Evolutionary conservation across 2,888 invertebrate genomes (phyloP), one percentile per base, ranked within the genome.

Genomic region (Amiota mariae): DNA sequence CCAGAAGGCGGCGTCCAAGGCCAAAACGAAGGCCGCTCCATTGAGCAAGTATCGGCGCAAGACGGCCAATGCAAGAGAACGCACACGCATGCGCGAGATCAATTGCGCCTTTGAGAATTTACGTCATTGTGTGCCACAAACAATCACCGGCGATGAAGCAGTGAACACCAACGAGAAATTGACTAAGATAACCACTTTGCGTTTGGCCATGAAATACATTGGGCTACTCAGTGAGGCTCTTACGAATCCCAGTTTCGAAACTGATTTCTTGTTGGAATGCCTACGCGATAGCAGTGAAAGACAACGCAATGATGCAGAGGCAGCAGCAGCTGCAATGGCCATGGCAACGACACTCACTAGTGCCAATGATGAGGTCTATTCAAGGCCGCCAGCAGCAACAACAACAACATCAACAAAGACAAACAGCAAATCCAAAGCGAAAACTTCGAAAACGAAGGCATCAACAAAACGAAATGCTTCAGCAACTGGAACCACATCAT

Each of bases 151-250:
- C 12, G 88, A 88, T 63, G 87, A 88, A 75, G 76, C 87, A n/a
- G 82, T 75, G 49, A 82, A 92, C 87, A 90, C 94, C 57, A 93
- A 94, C 88, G 95, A 96, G 87, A 96, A 96, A 89, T 91, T 96
- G 78, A 97, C 97, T 67, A 97, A 97, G 91, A 97, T 97, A 81
- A 96, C 97, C 6, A 97, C 97, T 0, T 90, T 97, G 66, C 91
- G 96, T 51, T 91, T 97, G 76, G 97, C 97, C 36, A 95, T 97
- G 95, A 94, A 94, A 86, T 97, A 97, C 88, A 97, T 97, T 79
- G 91, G 93, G 12, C 93, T 95, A 13, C 90, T 97, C 70, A 93
- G 93, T n/a, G 91, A 93, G 0, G 93, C 94, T 0, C 90, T 95
- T 75, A 78, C 80, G 54, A 86, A 91, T 78, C 90, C 92, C n/a